Evolutionary conservation across 2,797 vertebrate species (phyloP).

Genomic region (Argya squamiceps): DNA sequence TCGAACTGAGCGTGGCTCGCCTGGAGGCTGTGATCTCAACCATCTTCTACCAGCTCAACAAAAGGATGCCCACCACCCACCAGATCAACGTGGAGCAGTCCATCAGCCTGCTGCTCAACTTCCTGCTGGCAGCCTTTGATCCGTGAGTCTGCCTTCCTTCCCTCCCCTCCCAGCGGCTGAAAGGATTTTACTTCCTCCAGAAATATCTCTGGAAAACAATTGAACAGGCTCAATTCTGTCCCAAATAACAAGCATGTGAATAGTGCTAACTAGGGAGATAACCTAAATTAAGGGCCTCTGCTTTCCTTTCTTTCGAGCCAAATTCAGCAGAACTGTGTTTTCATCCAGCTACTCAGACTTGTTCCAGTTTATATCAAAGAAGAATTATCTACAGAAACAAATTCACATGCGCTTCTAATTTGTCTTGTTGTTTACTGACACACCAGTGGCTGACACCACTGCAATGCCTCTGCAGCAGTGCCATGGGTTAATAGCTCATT

Average conservation of each 20-base stretch:
- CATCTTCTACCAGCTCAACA: constrained; percentile 97
- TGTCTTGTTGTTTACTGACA: constrained; percentile 35
- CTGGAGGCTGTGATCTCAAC: constrained; percentile 94
- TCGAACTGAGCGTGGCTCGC: constrained; percentile 89
- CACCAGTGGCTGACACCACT: constrained; percentile 35
- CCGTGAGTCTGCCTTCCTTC: constrained; percentile 84
- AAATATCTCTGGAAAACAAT: background rate
- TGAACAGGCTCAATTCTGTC: background rate
- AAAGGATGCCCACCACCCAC: constrained; percentile 96
- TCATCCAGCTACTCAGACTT: constrained; percentile 41
- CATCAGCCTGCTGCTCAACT: constrained; percentile 94
- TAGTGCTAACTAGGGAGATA: constrained; percentile 11
- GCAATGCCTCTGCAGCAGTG: constrained; percentile 40
- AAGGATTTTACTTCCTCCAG: background rate
- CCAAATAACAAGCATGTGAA: background rate
- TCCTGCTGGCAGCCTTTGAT: constrained; percentile 94
- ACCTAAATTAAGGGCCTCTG: constrained; percentile 36
- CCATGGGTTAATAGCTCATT: constrained; percentile 61
- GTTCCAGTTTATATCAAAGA: constrained; percentile 43
- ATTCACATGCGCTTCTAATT: constrained; percentile 36
- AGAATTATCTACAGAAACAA: constrained; percentile 36
- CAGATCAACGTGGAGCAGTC: constrained; percentile 96
- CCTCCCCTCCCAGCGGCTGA: background rate
- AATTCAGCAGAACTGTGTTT: constrained; percentile 47
- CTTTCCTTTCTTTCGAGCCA: background rate